phyloP scores from a whole-genome alignment of 92 coral and sea anemone species.

The Zoanthus solanderi region DNA sequence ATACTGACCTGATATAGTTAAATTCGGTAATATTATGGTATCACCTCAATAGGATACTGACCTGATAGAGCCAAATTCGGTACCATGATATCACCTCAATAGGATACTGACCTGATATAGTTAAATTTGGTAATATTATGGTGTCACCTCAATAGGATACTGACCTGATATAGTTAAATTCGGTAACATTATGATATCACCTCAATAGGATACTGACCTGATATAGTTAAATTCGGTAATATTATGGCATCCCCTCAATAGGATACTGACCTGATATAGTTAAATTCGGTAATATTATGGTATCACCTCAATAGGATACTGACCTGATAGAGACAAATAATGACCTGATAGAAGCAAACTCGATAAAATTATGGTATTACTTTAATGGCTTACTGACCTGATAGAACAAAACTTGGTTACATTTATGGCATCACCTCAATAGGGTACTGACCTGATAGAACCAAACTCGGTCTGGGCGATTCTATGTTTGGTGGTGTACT shows the following conservation, averaged over 20 bases:
- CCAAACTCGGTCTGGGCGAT: conserved; percentile 48
- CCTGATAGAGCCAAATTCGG: conserved; percentile 28
- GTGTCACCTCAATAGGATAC: neutral
- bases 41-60: neutral
- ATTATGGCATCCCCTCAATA: no score
- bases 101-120: no score
- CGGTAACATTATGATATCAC: neutral
- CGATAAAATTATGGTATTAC: neutral
- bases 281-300: neutral
- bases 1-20: neutral
- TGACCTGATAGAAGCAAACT: conserved; percentile 1
- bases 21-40: neutral
- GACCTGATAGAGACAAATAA: no score
- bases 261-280: conserved; percentile 21
- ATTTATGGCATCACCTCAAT: no score
- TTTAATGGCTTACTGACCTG: no score
- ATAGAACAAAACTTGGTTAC: neutral
- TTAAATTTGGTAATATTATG: neutral
- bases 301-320: no score
- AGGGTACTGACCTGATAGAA: conserved; percentile 22
- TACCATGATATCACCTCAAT: no score
- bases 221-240: neutral
- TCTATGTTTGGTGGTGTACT: conserved; percentile 10
- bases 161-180: conserved; percentile 28
- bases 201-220: no score